Base-by-base conservation (phyloP, 1,140 invertebrate species). In the Drosophila persimilis region DNA sequence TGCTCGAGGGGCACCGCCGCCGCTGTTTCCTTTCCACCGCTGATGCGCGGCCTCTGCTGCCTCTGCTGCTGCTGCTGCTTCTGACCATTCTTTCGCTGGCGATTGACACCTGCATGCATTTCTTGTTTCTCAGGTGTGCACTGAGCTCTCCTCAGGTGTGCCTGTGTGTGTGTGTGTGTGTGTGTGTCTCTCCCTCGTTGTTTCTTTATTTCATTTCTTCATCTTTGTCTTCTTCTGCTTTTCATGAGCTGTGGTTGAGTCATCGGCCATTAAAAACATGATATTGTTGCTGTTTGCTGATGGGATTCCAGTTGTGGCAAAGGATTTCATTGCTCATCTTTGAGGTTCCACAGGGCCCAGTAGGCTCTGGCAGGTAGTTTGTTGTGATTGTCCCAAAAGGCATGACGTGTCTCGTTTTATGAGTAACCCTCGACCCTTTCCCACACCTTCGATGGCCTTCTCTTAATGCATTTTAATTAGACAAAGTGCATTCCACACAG, bases 91-190 rank as follows among this genome's bases (percentile, higher is more conserved):
- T 86, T 86, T 67, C 57, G 59, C 61, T 79, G 73, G 62, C 83
- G 83, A 88, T 86, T 88, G 83, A 88, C 83, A 88, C 83, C 83
- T 88, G 83, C 83, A 88, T 88, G 83, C 83, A 88, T 88, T 88
- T 88, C 83, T 88, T 78, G 83, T 88, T 88, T 88, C 83, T 88
- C 83, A 88, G 83, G 83, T 88, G 83, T 88, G 83, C 83, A 72
- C 60, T 55, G 65, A 45, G 64, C 76, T 61, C 56, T 43, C 52
- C 44, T 66, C 71, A 83, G 80, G 79, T 84, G 79, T 83, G 75
- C 61, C 47, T 67, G 44, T 50, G 22, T 66, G 44, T 57, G 31
- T 65, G 35, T 73, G 35, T 67, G n/a, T 63, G 53, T 46, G 44
- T 78, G 48, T 62, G 48, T 62, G 3, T 39, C 11, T 39, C 35